phyloP scores from a whole-genome alignment of 35 echinoderm and acorn worm species.

The Heliocidaris tuberculata region DNA sequence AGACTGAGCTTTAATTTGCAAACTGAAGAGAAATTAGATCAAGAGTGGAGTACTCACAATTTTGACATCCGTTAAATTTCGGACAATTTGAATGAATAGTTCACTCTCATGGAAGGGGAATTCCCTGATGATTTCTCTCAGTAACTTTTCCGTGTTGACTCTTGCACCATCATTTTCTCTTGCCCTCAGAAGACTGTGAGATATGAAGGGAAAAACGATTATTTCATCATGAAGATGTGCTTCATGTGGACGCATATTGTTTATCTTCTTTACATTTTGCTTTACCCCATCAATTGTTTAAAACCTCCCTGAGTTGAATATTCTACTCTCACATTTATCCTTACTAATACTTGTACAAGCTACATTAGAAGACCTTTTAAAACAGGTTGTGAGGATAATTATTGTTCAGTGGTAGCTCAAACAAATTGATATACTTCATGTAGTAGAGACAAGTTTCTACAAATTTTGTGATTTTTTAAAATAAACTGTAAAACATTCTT shows the following conservation, averaged over 20 bases:
- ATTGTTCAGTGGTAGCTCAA: too few species aligned
- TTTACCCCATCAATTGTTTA: background rate
- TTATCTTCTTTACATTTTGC: background rate
- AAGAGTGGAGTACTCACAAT: slow-evolving; percentile 47
- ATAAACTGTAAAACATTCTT: background rate
- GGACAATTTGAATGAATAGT: slow-evolving; percentile 77
- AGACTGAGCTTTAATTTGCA: background rate
- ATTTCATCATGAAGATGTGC: background rate
- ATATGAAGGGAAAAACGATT: slow-evolving; percentile 14
- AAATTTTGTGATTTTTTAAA: background rate
- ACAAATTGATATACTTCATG: too few species aligned
- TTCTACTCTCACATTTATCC: too few species aligned
- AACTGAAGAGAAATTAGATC: background rate
- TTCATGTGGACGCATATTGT: background rate
- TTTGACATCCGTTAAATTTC: slow-evolving; percentile 80
- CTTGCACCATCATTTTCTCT: slow-evolving; percentile 80
- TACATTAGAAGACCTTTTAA: too few species aligned
- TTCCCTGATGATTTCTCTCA: slow-evolving; percentile 81
- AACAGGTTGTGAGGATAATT: too few species aligned
- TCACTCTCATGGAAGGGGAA: slow-evolving; percentile 85
- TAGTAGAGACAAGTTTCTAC: too few species aligned
- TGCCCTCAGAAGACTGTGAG: slow-evolving; percentile 67
- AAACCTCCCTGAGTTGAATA: background rate
- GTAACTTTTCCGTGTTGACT: slow-evolving; percentile 74
- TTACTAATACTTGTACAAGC: too few species aligned